phyloP scores from a whole-genome alignment of 2,113 vertebrate genomes.

The Panurus biarmicus region DNA sequence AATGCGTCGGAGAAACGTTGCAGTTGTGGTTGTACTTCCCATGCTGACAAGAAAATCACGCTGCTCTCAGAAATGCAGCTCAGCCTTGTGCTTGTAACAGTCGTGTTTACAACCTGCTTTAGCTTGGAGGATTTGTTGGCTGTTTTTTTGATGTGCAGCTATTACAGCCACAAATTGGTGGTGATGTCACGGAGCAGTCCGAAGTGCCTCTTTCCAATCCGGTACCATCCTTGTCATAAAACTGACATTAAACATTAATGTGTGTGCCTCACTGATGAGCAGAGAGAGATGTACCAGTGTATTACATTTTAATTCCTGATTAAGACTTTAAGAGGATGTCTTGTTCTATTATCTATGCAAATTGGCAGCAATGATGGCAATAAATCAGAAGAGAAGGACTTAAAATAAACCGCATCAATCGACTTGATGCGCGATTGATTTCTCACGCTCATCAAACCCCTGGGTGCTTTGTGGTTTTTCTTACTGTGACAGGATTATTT shows the following conservation, averaged over 20 bases:
- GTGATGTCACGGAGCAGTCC: background rate
- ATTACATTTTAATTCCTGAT: conserved; percentile 41
- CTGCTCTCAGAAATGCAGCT: background rate
- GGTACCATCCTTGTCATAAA: background rate
- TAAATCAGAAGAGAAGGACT: conserved; percentile 58
- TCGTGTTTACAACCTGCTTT: conserved; percentile 8
- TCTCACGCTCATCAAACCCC: conserved; percentile 5
- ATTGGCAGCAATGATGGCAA: conserved; percentile 24
- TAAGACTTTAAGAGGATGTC: conserved; percentile 48
- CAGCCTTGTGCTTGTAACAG: background rate
- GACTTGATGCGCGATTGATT: conserved; percentile 28
- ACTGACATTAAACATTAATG: background rate
- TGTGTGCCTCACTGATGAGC: background rate
- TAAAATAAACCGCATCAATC: conserved; percentile 17
- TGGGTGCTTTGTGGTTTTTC: conserved; percentile 23
- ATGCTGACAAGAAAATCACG: background rate
- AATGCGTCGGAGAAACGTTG: accelerated
- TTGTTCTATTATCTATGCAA: conserved; percentile 54
- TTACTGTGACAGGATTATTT: background rate
- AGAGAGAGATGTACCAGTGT: background rate
- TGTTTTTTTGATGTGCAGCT: conserved; percentile 29
- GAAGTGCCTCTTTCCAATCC: background rate
- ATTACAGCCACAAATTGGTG: background rate
- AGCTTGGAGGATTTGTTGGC: background rate
- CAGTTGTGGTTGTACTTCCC: background rate